Evolutionary conservation across 2,797 vertebrate genomes (phyloP), one percentile per base, ranked within the genome.

Genomic region (Pipistrellus kuhlii): DNA sequence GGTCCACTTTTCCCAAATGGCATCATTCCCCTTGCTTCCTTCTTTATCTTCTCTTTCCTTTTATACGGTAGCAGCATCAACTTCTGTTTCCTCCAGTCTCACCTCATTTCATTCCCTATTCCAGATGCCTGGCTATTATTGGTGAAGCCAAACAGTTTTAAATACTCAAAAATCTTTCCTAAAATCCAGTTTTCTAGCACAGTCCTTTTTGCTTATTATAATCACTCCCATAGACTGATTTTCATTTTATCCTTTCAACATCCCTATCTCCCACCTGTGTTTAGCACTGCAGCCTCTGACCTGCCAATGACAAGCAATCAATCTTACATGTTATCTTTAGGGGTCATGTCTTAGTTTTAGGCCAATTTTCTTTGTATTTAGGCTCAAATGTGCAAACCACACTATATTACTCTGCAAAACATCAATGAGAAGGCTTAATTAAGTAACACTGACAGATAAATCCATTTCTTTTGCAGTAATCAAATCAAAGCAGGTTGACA

Each of bases 391-490:
- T 95, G 98, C 98, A 98, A 96, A 98, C 95, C 94, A 78, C 94
- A 96, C 98, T 98, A 96, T 97, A 98, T 98, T 98, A 98, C 97
- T 98, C 98, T 99, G 98, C 96, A 97, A 97, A 98, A 97, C 98
- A 99, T 99, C 99, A 99, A 97, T 98, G 98, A 99, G 98, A 97
- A 98, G 98, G 88, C 97, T 98, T 99, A 99, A 99, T 99, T 98
- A 99, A 99, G 98, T 99, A 99, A 99, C 98, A 98, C 97, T 99
- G 99, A 99, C 99, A 99, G 99, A 99, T 98, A 99, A 99, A 99
- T 98, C 98, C 98, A 99, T 99, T 99, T 99, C 99, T 99, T 98
- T 98, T 96, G 93, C 98, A 98, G 97, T 99, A 99, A 99, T 99
- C 98, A 98, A 99, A 99, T 99, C 99, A 99, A 98, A 98, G 98